Conservation (phyloP, 1,140 invertebrate genomes). For the Ceratosolen fusciceps region DNA sequence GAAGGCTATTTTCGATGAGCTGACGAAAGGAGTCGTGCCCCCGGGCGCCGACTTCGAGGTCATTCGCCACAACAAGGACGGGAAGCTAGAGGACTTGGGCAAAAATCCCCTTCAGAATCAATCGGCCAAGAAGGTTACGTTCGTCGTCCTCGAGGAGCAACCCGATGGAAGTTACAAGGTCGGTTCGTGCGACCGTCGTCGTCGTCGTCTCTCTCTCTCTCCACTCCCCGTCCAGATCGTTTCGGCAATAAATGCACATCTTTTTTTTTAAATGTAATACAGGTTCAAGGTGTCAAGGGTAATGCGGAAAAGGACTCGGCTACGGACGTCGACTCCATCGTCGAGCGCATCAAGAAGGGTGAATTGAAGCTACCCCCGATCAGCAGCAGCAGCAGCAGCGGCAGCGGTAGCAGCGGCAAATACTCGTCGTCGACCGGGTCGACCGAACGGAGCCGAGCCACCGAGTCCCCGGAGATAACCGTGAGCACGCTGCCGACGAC, state of each 20-base stretch:
- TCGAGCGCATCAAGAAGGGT: conserved; percentile 85
- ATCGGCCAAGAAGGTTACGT: conserved; percentile 86
- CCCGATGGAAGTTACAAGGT: conserved; percentile 87
- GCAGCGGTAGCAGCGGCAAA: too few relatives aligned
- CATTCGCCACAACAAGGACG: conserved; percentile 80
- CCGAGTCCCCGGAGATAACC: conserved; percentile 4
- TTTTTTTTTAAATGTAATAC: not conserved
- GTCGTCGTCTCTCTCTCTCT: too few relatives aligned
- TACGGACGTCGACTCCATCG: conserved; percentile 82
- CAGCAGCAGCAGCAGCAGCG: too few relatives aligned
- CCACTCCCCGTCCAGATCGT: too few relatives aligned
- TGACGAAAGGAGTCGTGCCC: conserved; percentile 82
- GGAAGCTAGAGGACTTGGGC: conserved; percentile 80
- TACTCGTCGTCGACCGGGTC: conserved; percentile 50
- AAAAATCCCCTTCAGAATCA: conserved; percentile 74
- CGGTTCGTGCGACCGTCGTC: too few relatives aligned
- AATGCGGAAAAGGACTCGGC: conserved; percentile 79
- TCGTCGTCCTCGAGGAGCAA: conserved; percentile 88
- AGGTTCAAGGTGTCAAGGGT: conserved; percentile 67
- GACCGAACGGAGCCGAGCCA: not conserved
- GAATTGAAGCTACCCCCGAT: conserved; percentile 84
- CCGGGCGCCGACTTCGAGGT: conserved; percentile 84
- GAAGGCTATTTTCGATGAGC: conserved; percentile 77
- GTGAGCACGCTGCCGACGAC: conserved; percentile 49
- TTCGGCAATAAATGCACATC: not conserved